Conservation (phyloP, 2,888 invertebrate genomes). For the Ariolimax columbianus region DNA sequence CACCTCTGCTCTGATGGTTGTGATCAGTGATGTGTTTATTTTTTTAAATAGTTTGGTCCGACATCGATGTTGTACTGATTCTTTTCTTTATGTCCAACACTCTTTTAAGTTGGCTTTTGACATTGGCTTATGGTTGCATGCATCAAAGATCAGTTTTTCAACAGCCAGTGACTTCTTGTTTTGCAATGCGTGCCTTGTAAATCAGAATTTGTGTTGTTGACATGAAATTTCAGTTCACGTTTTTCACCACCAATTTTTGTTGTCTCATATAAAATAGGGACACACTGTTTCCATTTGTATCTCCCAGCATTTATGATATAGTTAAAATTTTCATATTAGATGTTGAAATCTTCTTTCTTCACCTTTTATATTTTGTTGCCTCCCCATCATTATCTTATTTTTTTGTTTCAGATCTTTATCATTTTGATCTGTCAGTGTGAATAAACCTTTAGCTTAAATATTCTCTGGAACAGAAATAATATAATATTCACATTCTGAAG, state of each 20-base stretch:
- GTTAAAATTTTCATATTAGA: neutral
- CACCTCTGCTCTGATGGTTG: slow-evolving; percentile 26
- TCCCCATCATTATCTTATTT: too few species aligned
- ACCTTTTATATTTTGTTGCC: too few species aligned
- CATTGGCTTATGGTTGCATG: slow-evolving; percentile 22
- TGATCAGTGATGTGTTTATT: slow-evolving; percentile 29
- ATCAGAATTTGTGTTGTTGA: neutral
- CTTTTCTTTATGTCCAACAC: neutral
- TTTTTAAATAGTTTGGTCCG: neutral
- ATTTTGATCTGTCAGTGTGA: too few species aligned
- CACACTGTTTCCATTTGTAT: neutral
- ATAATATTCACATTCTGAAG: too few species aligned
- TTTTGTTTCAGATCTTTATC: too few species aligned
- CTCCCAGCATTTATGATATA: neutral
- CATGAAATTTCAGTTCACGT: neutral
- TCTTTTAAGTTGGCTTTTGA: neutral
- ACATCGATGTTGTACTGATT: slow-evolving; percentile 9
- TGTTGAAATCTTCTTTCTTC: too few species aligned
- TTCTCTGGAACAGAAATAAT: too few species aligned
- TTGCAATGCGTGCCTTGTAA: slow-evolving; percentile 8
- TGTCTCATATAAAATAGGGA: neutral
- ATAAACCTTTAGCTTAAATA: too few species aligned
- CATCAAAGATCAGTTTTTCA: neutral
- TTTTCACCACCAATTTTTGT: neutral
- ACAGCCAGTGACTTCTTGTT: neutral